Evolutionary conservation across 2,113 vertebrate genomes (phyloP).

Genomic region (Oreotrochilus melanogaster): DNA sequence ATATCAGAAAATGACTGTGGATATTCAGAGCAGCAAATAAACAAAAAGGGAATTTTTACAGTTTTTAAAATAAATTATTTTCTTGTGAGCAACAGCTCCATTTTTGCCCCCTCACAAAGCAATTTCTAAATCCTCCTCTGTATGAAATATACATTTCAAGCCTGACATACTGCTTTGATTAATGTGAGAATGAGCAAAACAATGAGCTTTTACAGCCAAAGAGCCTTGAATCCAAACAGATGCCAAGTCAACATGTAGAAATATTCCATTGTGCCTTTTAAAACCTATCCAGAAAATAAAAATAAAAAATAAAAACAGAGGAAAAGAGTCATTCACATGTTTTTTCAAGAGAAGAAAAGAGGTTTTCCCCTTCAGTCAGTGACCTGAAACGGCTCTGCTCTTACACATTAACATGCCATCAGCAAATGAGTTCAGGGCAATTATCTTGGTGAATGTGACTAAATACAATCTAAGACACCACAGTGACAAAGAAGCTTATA

Average conservation of each 20-base stretch:
- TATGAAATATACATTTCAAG: neutral
- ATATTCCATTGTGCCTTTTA: neutral
- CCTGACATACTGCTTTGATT: constrained; percentile 37
- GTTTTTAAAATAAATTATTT: constrained; percentile 30
- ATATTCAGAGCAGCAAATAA: constrained; percentile 33
- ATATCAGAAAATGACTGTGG: neutral
- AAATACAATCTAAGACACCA: neutral
- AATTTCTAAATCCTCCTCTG: neutral
- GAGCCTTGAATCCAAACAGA: neutral
- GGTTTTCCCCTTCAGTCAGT: neutral
- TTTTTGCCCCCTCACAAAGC: neutral
- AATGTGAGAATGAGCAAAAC: constrained; percentile 19
- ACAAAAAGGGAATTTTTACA: neutral
- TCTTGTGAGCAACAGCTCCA: neutral
- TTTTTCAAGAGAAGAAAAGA: neutral
- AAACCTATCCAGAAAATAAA: neutral
- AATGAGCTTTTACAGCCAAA: neutral
- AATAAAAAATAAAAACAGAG: neutral
- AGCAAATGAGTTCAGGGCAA: neutral
- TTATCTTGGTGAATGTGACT: neutral
- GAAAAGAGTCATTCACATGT: neutral
- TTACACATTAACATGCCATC: neutral
- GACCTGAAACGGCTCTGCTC: neutral
- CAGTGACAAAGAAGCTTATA: neutral
- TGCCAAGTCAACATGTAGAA: neutral